These are phyloP conservation scores for Salminus brasiliensis DNA, from an alignment of 2,113 vertebrate species.

Conservation along the genomic window DNA sequence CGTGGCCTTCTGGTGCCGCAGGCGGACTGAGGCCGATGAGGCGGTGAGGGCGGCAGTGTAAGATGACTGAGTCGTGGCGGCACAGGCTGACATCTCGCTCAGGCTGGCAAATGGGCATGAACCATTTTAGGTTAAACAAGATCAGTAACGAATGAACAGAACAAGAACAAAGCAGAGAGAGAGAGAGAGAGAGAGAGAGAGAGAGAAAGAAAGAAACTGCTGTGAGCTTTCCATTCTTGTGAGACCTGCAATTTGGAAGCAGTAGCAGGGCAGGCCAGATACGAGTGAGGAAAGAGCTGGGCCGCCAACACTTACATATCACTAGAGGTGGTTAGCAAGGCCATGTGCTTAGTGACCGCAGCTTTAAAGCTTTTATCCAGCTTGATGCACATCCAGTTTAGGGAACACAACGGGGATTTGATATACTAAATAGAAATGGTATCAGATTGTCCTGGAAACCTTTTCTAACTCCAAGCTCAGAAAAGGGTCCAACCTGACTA, in stretches of 20 bases:
- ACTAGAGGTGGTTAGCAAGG: neutral
- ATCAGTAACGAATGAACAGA: slow-evolving; percentile 3
- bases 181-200: too few relatives aligned
- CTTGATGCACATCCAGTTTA: neutral
- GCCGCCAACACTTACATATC: neutral
- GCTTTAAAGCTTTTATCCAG: neutral
- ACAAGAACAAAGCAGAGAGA: neutral
- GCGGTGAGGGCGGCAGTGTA: slow-evolving; percentile 64
- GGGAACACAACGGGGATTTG: neutral
- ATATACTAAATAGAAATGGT: neutral
- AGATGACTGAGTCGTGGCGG: slow-evolving; percentile 78
- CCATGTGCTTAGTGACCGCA: neutral
- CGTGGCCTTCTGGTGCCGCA: slow-evolving; percentile 83
- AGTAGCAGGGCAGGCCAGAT: neutral
- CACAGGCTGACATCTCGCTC: slow-evolving; percentile 80
- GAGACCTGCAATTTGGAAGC: neutral
- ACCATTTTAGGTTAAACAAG: slow-evolving; percentile 22
- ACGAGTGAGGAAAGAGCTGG: neutral
- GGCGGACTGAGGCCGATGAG: slow-evolving; percentile 79
- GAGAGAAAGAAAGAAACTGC: slow-evolving; percentile 21
- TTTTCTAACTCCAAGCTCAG: neutral
- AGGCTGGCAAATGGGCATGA: slow-evolving; percentile 71
- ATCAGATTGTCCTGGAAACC: neutral
- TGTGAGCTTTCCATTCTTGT: slow-evolving; percentile 62
- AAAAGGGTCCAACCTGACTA: neutral